These are phyloP conservation scores for Xiphias gladius DNA, from an alignment of 2,113 vertebrate genomes.

Conservation along the genomic window DNA sequence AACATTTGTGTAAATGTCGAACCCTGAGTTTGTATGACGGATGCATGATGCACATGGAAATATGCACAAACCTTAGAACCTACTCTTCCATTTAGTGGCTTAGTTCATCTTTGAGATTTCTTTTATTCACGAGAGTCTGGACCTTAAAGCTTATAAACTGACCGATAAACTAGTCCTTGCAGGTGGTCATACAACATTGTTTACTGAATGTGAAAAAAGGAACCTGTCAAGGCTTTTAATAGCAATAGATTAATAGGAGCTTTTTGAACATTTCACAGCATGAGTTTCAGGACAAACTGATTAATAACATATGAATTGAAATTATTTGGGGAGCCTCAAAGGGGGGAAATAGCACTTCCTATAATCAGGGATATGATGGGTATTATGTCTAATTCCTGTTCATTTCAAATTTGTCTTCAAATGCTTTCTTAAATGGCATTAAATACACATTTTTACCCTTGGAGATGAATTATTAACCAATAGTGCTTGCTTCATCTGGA, in stretches of 20 bases:
- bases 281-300: slow-evolving; percentile 29
- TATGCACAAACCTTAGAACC: neutral
- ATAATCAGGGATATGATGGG: slow-evolving; percentile 50
- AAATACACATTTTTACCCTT: slow-evolving; percentile 5
- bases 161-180: neutral
- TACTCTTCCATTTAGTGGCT: neutral
- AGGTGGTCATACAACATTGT: neutral
- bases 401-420: slow-evolving; percentile 37
- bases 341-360: slow-evolving; percentile 31
- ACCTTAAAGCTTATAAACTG: too few species aligned
- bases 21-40: too few species aligned
- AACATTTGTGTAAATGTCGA: too few species aligned
- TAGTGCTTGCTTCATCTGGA: neutral
- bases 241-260: slow-evolving; percentile 48
- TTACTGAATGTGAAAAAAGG: slow-evolving; percentile 1
- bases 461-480: slow-evolving; percentile 24
- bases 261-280: slow-evolving; percentile 46
- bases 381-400: slow-evolving; percentile 37
- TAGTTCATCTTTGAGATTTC: neutral
- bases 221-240: slow-evolving; percentile 38
- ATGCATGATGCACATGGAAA: too few species aligned
- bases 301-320: slow-evolving; percentile 49
- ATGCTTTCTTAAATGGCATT: slow-evolving; percentile 13
- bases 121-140: neutral
- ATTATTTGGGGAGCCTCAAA: slow-evolving; percentile 20